phyloP scores from a whole-genome alignment of 2,888 invertebrate species.

The Amblyteles armatorius region DNA sequence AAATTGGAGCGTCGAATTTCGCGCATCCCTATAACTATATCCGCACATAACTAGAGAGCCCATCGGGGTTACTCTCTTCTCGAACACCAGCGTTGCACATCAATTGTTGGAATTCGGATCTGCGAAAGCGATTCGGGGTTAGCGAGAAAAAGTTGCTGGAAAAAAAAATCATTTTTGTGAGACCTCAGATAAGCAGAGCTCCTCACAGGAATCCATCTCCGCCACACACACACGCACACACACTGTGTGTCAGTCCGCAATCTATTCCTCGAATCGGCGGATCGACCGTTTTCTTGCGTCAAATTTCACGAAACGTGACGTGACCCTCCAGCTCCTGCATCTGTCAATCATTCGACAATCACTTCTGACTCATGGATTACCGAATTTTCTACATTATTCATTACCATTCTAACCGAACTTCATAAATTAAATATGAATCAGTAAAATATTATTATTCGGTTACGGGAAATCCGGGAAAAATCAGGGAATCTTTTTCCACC shows the following conservation, averaged over 20 bases:
- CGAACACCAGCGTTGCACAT: constrained; percentile 31
- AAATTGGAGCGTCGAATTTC: constrained; percentile 74
- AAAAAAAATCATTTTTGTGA: constrained; percentile 24
- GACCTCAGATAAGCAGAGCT: background rate
- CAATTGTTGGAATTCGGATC: constrained; percentile 76
- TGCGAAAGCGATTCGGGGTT: constrained; percentile 74
- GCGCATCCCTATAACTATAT: constrained; percentile 26
- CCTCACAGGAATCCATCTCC: background rate
- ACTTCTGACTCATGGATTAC: background rate
- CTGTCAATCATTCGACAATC: constrained; percentile 27
- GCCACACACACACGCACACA: background rate
- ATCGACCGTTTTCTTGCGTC: background rate
- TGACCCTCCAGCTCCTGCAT: background rate
- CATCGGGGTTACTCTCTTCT: constrained; percentile 20
- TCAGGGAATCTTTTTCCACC: background rate
- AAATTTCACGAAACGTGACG: constrained; percentile 16
- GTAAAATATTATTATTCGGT: background rate
- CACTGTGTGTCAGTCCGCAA: constrained; percentile 1
- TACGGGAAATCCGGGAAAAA: background rate
- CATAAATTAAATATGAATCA: background rate
- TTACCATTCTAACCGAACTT: background rate
- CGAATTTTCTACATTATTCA: background rate
- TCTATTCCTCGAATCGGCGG: constrained; percentile 20
- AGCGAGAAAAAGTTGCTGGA: constrained; percentile 34
- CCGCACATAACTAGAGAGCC: constrained; percentile 8